A percentile compares a stretch with the other conserved stretches of the same genome.
phyloP scores from a whole-genome alignment of 2,113 vertebrate species.

The Dryoscopus gambensis region DNA sequence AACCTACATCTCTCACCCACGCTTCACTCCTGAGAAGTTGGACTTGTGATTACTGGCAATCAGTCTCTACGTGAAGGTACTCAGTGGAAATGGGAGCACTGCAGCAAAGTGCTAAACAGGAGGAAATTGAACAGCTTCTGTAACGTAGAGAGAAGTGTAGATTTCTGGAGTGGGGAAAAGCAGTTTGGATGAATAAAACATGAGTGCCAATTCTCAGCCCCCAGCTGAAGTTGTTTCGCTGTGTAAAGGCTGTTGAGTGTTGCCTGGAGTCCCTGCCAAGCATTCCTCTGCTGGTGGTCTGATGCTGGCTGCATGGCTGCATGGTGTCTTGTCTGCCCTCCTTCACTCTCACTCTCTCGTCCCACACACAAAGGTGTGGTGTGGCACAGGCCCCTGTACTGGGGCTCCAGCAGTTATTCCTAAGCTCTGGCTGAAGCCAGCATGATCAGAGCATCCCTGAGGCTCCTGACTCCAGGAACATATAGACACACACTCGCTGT shows the following conservation, averaged over 20 bases:
- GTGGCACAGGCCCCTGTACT: rapidly evolving
- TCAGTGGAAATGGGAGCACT: neutral
- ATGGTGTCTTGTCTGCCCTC: rapidly evolving
- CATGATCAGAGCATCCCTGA: neutral
- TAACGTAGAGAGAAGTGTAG: neutral
- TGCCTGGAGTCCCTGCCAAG: neutral
- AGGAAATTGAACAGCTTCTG: conserved; percentile 12
- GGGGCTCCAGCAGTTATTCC: neutral
- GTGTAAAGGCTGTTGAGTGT: neutral
- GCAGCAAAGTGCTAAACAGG: neutral
- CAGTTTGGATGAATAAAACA: conserved; percentile 37
- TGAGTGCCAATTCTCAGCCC: neutral
- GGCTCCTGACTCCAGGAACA: neutral
- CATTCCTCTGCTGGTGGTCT: neutral
- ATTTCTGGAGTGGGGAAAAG: conserved; percentile 1
- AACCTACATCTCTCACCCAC: neutral
- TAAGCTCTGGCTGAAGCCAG: neutral
- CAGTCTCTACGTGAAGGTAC: neutral
- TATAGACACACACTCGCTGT: neutral
- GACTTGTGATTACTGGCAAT: neutral
- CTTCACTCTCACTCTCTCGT: neutral
- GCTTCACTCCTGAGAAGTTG: neutral
- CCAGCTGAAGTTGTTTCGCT: neutral
- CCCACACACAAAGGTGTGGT: neutral
- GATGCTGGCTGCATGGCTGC: neutral